Base-by-base conservation (phyloP, 23 tunicate species). In the Oikopleura albicans region DNA sequence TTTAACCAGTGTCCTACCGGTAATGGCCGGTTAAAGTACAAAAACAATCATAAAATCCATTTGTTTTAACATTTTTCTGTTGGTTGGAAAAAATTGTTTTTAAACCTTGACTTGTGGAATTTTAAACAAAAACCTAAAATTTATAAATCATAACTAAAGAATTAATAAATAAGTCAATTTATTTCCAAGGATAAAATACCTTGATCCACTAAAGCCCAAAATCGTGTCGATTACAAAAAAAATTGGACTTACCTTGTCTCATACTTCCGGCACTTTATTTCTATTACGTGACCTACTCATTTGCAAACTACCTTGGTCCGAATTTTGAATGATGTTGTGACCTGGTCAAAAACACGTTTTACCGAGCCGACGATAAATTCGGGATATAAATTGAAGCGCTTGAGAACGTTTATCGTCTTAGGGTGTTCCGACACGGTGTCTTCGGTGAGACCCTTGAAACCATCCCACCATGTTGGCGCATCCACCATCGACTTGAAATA, bases 371-470 rank as follows among this genome's bases (percentile, higher is more conserved):
- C 75, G 38, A 91, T 84, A 0, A 95, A 83, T 84, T 95, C 99
- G 39, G 99, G 99, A 40, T 90, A 95, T 8, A 95, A 83, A 85
- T 95, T 95, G 85, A 95, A 95, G 16, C 99, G 87, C 57, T 95
- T 95, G 83, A 95, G 40, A 35, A 92, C 94, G 85, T 95, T 95
- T 40, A 95, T 95, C 27, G 89, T 91, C 84, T 85, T 88, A 31
- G 99, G 99, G 84, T 75, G 91, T 83, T 95, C 99, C 0, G 96
- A 89, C 38, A 90, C 85, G 85, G 90, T 89, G 89, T 95, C 99
- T 75, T 84, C 75, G 0, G 90, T 87, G 84, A 95, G 88, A 41
- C 85, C 88, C 38, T 84, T 37, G 34, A 95, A 83, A 40, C 99
- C 99, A 59, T 16, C 36, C 33, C 37, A 71, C 79, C 79, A 71